Conservation (phyloP, 2,888 invertebrate species). For the Diplazon laetatorius region DNA sequence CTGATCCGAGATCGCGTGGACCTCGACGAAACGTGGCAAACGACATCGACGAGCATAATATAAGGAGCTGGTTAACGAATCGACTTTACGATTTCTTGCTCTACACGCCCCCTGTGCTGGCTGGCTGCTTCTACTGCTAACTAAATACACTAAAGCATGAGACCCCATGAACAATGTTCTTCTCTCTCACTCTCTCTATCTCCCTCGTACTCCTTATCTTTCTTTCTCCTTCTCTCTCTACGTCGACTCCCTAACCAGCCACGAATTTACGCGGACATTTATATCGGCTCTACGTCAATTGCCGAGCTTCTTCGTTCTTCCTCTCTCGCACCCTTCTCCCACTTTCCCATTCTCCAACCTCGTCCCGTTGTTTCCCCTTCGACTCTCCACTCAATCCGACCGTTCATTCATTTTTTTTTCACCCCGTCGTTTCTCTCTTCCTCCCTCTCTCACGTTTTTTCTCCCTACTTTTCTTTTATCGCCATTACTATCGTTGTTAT, state of each 20-base stretch:
- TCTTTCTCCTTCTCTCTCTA: not conserved
- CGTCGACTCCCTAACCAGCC: slow-evolving; percentile 75
- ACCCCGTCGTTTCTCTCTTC: slow-evolving; percentile 5
- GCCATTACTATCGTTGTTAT: too few relatives aligned
- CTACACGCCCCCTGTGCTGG: slow-evolving; percentile 33
- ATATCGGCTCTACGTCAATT: slow-evolving; percentile 77
- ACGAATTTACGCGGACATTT: slow-evolving; percentile 80
- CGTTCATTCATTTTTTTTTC: slow-evolving; percentile 40
- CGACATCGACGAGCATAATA: slow-evolving; percentile 26
- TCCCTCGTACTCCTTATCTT: too few relatives aligned
- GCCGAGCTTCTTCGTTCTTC: slow-evolving; percentile 64
- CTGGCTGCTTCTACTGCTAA: slow-evolving; percentile 31
- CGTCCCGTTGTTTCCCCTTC: slow-evolving; percentile 25
- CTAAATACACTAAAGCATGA: slow-evolving; percentile 28
- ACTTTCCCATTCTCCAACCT: slow-evolving; percentile 27
- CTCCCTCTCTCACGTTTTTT: slow-evolving; percentile 2
- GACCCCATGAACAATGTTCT: slow-evolving; percentile 18
- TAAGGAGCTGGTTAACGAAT: slow-evolving; percentile 67
- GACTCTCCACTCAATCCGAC: slow-evolving; percentile 20
- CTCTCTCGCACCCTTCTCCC: slow-evolving; percentile 62
- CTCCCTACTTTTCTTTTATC: not conserved
- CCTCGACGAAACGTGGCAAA: not conserved
- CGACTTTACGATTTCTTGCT: slow-evolving; percentile 72
- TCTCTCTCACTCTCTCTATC: slow-evolving; percentile 1
- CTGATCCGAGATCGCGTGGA: not conserved